Percentiles rank a stretch among this genome's conserved stretches.
Conservation (phyloP, 2,888 invertebrate genomes). For the Acheta domesticus region DNA sequence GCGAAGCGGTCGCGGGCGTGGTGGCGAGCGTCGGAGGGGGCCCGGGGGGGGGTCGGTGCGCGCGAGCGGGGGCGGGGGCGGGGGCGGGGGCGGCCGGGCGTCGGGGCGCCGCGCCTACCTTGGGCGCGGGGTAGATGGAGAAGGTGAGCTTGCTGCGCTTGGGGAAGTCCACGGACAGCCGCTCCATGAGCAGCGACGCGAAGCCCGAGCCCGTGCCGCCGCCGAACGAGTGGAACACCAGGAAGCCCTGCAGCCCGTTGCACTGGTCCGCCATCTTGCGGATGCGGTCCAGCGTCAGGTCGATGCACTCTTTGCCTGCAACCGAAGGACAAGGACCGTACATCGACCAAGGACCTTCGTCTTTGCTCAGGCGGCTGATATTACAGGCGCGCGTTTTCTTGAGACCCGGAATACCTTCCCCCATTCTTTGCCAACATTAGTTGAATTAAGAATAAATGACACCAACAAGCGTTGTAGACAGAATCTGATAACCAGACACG, state of each 20-base stretch:
- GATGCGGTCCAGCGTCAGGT: slow-evolving; percentile 67
- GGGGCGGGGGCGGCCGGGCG: not conserved
- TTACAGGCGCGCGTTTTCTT: too few species aligned
- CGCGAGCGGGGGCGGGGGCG: not conserved
- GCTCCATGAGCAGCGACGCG: slow-evolving; percentile 82
- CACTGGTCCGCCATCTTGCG: slow-evolving; percentile 77
- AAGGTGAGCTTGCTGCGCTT: slow-evolving; percentile 87
- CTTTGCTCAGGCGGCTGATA: too few species aligned
- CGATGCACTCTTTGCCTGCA: slow-evolving; percentile 61
- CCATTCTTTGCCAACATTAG: too few species aligned
- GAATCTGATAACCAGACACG: too few species aligned
- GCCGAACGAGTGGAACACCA: slow-evolving; percentile 85
- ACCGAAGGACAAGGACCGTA: not conserved
- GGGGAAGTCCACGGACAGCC: slow-evolving; percentile 75
- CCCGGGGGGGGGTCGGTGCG: too few species aligned
- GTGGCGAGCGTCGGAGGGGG: too few species aligned
- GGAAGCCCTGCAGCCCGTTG: slow-evolving; percentile 76
- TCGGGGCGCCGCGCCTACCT: slow-evolving; percentile 50
- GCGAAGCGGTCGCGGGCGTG: too few species aligned
- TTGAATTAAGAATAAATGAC: too few species aligned
- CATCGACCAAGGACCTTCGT: too few species aligned
- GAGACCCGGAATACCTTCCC: too few species aligned
- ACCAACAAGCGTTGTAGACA: too few species aligned
- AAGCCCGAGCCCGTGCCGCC: slow-evolving; percentile 88
- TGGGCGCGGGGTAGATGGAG: slow-evolving; percentile 87